Base-by-base conservation (phyloP, 2,113 vertebrate genomes). In the Oreochromis tanganicae region DNA sequence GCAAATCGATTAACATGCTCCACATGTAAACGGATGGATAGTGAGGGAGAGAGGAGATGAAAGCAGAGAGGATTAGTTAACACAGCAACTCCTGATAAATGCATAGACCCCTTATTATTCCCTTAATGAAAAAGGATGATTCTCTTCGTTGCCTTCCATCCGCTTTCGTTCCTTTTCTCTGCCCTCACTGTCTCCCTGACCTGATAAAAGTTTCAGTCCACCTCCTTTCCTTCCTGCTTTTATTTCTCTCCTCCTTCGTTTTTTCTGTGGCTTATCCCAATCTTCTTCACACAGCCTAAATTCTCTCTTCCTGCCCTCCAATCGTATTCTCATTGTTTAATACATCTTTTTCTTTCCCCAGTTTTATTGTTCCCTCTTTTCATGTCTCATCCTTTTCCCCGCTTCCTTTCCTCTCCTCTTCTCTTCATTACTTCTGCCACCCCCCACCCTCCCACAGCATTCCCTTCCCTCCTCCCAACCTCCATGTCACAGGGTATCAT, bases 401-500 rank as follows among this genome's bases (percentile, higher is more conserved):
- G 41, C 57, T 5, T n/a, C 46, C 12, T 7, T 12, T 3, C 11
- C n/a, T 48, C 5, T 29, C 36, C 5, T 38, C 78, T 19, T 24
- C 80, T 38, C 78, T 19, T 86, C 80, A 82, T 57, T 50, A 54
- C 57, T 59, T 43, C 43, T 43, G 14, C 82, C 54, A 4, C 9
- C 79, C 24, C 43, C 10, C 79, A 32, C 50, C 82, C 80, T 75
- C 57, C 68, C 56, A 50, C 83, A 85, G 21, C 71, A 43, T 55
- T 29, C 83, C 79, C 82, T 84, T 68, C 80, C 79, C 43, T 85
- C 82, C 54, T 78, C 85, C 89, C 85, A 48, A 57, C 55, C 82
- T 85, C 87, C 85, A 88, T 94, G 93, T 95, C 94, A 92, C 88
- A 86, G 91, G 88, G 94, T 94, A 94, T 94, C 94, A 93, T 88